Percentiles rank a stretch among this genome's conserved stretches.
Evolutionary conservation across 2,113 vertebrate genomes (phyloP).

Genomic region (Leiothrix lutea): DNA sequence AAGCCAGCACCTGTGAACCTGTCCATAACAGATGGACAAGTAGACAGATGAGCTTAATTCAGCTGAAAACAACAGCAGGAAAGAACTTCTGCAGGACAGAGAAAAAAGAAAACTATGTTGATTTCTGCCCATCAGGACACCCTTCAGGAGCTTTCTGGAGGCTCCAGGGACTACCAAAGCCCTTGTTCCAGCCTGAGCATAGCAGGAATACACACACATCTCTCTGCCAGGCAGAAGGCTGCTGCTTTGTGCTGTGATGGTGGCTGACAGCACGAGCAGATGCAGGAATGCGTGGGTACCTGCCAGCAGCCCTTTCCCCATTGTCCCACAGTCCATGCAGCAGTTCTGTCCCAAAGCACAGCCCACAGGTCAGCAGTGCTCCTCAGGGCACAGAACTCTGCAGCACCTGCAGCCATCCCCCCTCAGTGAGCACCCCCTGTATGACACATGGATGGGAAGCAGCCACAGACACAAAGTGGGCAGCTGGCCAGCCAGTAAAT

Average conservation of each 20-base stretch:
- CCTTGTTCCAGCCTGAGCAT: background rate
- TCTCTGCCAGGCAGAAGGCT: background rate
- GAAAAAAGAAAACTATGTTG: background rate
- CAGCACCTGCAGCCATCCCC: background rate
- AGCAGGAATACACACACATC: background rate
- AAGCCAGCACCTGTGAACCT: background rate
- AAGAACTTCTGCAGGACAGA: background rate
- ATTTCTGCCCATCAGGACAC: background rate
- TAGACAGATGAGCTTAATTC: background rate
- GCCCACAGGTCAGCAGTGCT: background rate
- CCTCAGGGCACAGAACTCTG: background rate
- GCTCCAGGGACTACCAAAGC: background rate
- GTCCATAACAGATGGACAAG: background rate
- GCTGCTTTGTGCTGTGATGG: background rate
- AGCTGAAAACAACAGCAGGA: background rate
- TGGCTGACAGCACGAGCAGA: background rate
- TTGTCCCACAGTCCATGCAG: background rate
- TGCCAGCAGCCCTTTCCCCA: background rate
- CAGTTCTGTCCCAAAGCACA: background rate
- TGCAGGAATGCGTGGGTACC: background rate
- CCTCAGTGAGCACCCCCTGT: background rate
- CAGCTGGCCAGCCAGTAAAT: background rate
- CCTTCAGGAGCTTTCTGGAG: background rate
- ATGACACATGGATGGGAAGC: background rate
- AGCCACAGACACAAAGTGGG: background rate